A percentile compares a stretch with the other conserved stretches of the same genome.
Evolutionary conservation across 2,888 invertebrate genomes (phyloP).

Genomic region (Agrochola macilenta): DNA sequence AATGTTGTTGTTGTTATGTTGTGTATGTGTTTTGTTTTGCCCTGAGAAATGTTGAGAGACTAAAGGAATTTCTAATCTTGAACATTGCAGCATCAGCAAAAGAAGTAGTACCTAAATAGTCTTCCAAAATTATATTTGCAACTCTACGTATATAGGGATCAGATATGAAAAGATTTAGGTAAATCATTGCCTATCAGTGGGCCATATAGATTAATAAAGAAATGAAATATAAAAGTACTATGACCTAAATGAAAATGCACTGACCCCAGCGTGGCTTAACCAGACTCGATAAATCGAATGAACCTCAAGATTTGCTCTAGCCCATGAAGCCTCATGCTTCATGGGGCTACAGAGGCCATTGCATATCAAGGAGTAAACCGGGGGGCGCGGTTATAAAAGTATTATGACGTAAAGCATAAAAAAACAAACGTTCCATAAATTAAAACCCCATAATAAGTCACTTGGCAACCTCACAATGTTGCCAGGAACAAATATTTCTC

Average conservation of each 20-base stretch:
- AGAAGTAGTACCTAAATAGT: not conserved
- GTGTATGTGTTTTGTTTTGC: not conserved
- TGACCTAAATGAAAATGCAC: no score
- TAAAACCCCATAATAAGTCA: conserved; percentile 45
- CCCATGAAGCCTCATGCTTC: no score
- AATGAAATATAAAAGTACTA: not conserved
- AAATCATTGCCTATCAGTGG: no score
- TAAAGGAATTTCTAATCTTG: not conserved
- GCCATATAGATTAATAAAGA: not conserved
- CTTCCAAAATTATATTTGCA: not conserved
- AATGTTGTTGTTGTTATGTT: no score
- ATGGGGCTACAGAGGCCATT: no score
- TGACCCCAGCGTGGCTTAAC: no score
- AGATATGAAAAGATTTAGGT: not conserved
- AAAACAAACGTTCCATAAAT: conserved; percentile 33
- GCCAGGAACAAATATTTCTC: conserved; percentile 60
- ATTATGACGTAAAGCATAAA: not conserved
- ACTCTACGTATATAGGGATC: not conserved
- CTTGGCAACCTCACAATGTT: conserved; percentile 44
- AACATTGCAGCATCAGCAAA: not conserved
- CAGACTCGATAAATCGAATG: no score
- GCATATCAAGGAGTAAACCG: no score
- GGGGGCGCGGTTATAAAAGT: not conserved
- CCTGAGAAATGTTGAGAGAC: not conserved
- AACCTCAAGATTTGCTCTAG: no score